A percentile compares a stretch with the other conserved stretches of the same genome.
Evolutionary conservation across 23 tunicate genomes (phyloP).

Genomic region (Aplidium turbinatum): DNA sequence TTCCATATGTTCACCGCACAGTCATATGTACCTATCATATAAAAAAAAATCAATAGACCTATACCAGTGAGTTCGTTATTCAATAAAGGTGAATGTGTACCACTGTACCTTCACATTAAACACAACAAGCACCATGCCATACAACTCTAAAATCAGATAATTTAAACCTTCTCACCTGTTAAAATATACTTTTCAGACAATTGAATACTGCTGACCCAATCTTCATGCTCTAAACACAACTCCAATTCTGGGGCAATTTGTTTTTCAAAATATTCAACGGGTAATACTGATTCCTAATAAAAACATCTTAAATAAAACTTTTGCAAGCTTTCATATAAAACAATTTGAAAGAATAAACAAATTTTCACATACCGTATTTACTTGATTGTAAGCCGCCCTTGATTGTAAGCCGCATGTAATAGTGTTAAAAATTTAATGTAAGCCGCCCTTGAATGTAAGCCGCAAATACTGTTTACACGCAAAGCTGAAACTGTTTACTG

Average conservation of each 20-base stretch:
- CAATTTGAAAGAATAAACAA: too few relatives aligned
- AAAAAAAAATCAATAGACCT: background rate
- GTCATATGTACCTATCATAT: conserved; percentile 80
- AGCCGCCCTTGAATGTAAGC: too few relatives aligned
- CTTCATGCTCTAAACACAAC: conserved; percentile 50
- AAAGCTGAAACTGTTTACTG: too few relatives aligned
- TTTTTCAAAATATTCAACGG: conserved; percentile 62
- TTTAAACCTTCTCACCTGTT: conserved; percentile 29
- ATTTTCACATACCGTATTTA: too few relatives aligned
- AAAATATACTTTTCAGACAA: conserved; percentile 33
- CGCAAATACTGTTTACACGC: too few relatives aligned
- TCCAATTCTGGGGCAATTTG: conserved; percentile 71
- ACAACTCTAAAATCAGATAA: background rate
- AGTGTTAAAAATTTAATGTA: too few relatives aligned
- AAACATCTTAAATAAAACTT: too few relatives aligned
- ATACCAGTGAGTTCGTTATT: background rate
- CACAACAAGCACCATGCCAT: background rate
- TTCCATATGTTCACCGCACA: conserved; percentile 62
- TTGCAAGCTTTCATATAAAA: too few relatives aligned
- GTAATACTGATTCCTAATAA: conserved; percentile 65
- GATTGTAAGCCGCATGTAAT: too few relatives aligned
- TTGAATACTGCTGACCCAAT: conserved; percentile 84
- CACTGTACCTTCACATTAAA: too few relatives aligned
- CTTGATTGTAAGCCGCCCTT: too few relatives aligned
- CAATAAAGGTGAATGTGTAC: background rate